Evolutionary conservation across 2,113 vertebrate species (phyloP).

Genomic region (Antechinus flavipes): DNA sequence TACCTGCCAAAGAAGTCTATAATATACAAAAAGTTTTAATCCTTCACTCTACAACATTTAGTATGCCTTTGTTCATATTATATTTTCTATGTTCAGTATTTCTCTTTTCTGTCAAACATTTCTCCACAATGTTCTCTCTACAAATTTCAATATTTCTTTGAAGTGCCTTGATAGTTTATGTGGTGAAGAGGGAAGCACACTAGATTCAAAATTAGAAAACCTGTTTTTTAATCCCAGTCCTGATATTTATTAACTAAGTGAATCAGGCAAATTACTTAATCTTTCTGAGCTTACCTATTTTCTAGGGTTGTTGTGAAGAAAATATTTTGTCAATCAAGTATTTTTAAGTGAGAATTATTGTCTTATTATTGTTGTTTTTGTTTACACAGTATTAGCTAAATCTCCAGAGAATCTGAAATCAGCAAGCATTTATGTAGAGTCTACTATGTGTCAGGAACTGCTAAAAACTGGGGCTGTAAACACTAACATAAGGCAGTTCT

Average conservation of each 20-base stretch:
- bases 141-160: neutral
- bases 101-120: neutral
- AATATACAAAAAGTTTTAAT: neutral
- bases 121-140: neutral
- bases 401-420: neutral
- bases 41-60: neutral
- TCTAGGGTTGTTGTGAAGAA: neutral
- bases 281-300: neutral
- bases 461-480: neutral
- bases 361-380: neutral
- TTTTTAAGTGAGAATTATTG: neutral
- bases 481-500: neutral
- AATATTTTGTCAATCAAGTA: neutral
- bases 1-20: neutral
- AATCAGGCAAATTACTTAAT: neutral
- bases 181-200: neutral
- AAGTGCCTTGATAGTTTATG: neutral
- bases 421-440: neutral
- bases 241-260: neutral
- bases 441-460: neutral
- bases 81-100: neutral
- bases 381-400: neutral
- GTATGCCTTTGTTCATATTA: neutral
- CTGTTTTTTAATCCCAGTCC: neutral
- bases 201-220: neutral